Conservation (phyloP, 2,888 invertebrate species). For the Hydropsyche betteni region DNA sequence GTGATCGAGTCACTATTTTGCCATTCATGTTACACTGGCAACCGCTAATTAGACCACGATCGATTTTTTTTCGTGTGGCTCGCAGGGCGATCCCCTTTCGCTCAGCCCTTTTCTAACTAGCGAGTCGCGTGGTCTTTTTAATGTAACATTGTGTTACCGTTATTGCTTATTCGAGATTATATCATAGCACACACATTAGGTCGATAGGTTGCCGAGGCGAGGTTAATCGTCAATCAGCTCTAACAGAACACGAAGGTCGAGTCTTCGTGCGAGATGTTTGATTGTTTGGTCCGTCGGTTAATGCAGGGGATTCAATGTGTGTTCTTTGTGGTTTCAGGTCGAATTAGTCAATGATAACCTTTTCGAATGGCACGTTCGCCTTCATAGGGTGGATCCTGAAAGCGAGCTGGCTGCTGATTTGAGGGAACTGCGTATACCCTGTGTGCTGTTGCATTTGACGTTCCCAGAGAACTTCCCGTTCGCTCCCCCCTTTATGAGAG, state of each 20-base stretch:
- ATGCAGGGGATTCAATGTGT: too few relatives aligned
- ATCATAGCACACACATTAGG: background rate
- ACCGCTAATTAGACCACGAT: too few relatives aligned
- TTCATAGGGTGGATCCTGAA: constrained; percentile 84
- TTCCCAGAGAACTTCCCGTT: constrained; percentile 92
- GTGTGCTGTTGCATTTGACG: constrained; percentile 80
- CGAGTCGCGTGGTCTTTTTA: too few relatives aligned
- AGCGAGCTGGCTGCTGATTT: constrained; percentile 85
- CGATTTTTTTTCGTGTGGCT: too few relatives aligned
- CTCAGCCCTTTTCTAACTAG: too few relatives aligned
- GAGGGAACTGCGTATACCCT: constrained; percentile 76
- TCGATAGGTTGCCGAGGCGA: constrained; percentile 10
- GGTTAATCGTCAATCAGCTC: constrained; percentile 14
- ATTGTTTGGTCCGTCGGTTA: too few relatives aligned
- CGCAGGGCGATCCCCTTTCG: too few relatives aligned
- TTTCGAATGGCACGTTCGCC: constrained; percentile 87
- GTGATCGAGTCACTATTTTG: too few relatives aligned
- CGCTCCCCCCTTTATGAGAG: constrained; percentile 86
- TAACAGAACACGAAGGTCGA: constrained; percentile 11
- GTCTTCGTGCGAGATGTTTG: background rate
- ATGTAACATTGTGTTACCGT: too few relatives aligned
- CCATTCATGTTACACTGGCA: too few relatives aligned
- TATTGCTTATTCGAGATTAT: too few relatives aligned
- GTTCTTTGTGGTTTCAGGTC: constrained; percentile 60
- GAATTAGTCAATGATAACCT: constrained; percentile 87